Evolutionary conservation across 2,113 vertebrate species (phyloP), one percentile per base, ranked within the genome.

Genomic region (Apteryx owenii): DNA sequence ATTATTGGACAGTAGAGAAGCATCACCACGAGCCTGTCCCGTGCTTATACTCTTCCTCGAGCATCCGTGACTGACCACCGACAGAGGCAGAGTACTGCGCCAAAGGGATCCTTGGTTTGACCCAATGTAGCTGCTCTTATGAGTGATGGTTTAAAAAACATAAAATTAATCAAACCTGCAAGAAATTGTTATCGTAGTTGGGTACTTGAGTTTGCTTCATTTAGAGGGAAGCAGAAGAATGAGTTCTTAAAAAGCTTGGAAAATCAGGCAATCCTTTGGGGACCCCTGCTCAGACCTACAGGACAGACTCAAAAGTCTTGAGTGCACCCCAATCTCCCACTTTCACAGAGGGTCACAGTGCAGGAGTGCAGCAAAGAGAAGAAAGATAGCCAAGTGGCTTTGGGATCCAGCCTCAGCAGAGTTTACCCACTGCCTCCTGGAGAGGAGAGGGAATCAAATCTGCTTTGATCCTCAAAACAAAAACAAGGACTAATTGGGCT

Each of bases 241-340:
- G 16, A 77, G n/a, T 23, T 56, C 25, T 70, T 64, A 21, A 88
- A 88, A 77, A 58, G 17, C 75, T 69, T 75, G 40, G 62, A 80
- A 85, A 66, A 31, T 73, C 1, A 1, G 12, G 50, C 5, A 36
- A 1, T 28, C 7, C n/a, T 12, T 54, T 61, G 51, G 46, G 23
- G 20, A 62, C 4, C 33, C 10, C 12, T 38, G 23, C 23, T 80
- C n/a, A 75, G 75, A 75, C 46, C 53, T 62, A 36, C 38, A 89
- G 53, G 53, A 69, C 20, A 69, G 58, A 7, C 21, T 17, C 3
- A 0, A 38, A 33, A 68, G 46, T 66, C n/a, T 33, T 61, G 25
- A 23, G n/a, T 1, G 0, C 12, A 36, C n/a, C 20, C 23, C 61
- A 23, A n/a, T 53, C 20, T 28, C 16, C 0, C 1, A 23, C 38